Percentiles rank a stretch among this genome's conserved stretches.
phyloP scores from a whole-genome alignment of 2,888 invertebrate genomes.

The Coenonympha arcania region DNA sequence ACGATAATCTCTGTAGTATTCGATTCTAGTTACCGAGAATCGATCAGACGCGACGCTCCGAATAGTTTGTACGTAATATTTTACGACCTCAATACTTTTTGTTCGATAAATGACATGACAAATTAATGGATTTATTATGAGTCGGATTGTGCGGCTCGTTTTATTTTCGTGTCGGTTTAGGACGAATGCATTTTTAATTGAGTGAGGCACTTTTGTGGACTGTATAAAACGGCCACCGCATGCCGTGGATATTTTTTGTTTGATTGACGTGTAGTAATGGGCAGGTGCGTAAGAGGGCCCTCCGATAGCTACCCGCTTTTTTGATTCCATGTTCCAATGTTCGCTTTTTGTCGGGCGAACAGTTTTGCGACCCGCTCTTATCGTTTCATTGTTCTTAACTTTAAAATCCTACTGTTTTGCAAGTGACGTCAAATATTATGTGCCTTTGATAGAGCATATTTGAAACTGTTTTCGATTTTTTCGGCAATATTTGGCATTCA shows the following conservation, averaged over 20 bases:
- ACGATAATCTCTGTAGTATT: constrained; percentile 61
- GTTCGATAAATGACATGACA: constrained; percentile 72
- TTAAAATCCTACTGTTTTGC: constrained; percentile 42
- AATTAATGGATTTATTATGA: constrained; percentile 75
- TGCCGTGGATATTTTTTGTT: constrained; percentile 67
- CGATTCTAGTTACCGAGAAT: constrained; percentile 61
- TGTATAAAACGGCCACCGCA: constrained; percentile 71
- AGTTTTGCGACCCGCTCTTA: constrained; percentile 50
- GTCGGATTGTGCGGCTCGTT: constrained; percentile 59
- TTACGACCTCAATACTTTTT: constrained; percentile 51
- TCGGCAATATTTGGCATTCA: too few species aligned
- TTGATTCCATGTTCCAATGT: constrained; percentile 49
- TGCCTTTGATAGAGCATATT: constrained; percentile 5
- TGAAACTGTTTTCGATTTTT: constrained; percentile 3
- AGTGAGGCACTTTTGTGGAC: constrained; percentile 73
- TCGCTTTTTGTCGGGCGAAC: constrained; percentile 54
- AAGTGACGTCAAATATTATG: constrained; percentile 3
- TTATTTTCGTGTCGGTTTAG: constrained; percentile 65
- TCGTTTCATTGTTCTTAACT: constrained; percentile 48
- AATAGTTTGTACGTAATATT: constrained; percentile 47
- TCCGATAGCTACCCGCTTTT: constrained; percentile 69
- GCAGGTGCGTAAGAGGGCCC: constrained; percentile 64
- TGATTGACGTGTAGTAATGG: constrained; percentile 74
- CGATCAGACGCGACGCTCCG: constrained; percentile 41
- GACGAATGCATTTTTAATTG: constrained; percentile 75